Evolutionary conservation across 2,888 invertebrate species (phyloP), one percentile per base, ranked within the genome.

Genomic region (Ceriagrion tenellum): DNA sequence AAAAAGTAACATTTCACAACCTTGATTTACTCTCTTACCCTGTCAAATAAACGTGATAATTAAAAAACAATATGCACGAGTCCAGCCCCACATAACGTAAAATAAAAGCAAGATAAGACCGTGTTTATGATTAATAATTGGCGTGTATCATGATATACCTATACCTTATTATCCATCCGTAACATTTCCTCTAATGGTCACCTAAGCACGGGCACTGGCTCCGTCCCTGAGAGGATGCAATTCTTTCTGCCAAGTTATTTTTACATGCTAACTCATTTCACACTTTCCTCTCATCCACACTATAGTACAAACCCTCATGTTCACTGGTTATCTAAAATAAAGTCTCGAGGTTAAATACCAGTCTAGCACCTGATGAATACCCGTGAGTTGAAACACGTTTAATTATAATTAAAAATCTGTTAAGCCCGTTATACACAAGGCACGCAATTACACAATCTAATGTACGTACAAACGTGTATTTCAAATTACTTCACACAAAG

Each of bases 311-410:
- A 55, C 47, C 93, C 69, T 40, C 69, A 69, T 93, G 63, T 93
- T 69, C 93, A 47, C 93, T 93, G 93, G 93, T 69, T 93, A 93
- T 35, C 40, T 93, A n/a, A 93, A 88, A 95, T 88, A 88, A 81
- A n/a, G n/a, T n/a, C n/a, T n/a, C n/a, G n/a, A n/a, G n/a, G n/a
- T n/a, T n/a, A n/a, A n/a, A n/a, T n/a, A n/a, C n/a, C n/a, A n/a
- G n/a, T n/a, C n/a, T n/a, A n/a, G n/a, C n/a, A n/a, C n/a, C n/a
- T n/a, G n/a, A n/a, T n/a, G n/a, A n/a, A n/a, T n/a, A n/a, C n/a
- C n/a, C n/a, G n/a, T n/a, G n/a, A n/a, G n/a, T n/a, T n/a, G n/a
- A n/a, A n/a, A n/a, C n/a, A n/a, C n/a, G n/a, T n/a, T n/a, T n/a
- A n/a, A n/a, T n/a, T n/a, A n/a, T n/a, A n/a, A n/a, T n/a, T n/a